A percentile compares a stretch with the other conserved stretches of the same genome.
phyloP scores from a whole-genome alignment of 2,888 invertebrate genomes.

The Archaeoteleia sp. region DNA sequence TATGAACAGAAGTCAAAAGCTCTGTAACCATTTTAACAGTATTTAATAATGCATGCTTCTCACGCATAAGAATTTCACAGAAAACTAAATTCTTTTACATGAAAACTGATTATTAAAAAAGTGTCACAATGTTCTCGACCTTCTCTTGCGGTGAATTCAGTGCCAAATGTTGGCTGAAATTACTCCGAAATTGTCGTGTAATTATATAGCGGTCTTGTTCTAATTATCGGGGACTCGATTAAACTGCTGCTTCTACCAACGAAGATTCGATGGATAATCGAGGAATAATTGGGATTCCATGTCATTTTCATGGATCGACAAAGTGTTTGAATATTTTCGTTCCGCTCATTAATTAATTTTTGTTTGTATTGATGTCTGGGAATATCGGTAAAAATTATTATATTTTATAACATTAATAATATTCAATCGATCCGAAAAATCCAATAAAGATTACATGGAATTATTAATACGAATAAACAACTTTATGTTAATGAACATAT shows the following conservation, averaged over 20 bases:
- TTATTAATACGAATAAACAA: too few species aligned
- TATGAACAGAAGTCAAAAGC: too few species aligned
- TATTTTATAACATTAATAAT: too few species aligned
- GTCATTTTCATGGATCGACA: slow-evolving; percentile 42
- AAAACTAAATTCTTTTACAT: too few species aligned
- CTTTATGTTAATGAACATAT: too few species aligned
- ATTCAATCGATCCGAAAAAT: too few species aligned
- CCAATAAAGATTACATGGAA: too few species aligned
- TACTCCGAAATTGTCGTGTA: not conserved
- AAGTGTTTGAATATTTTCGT: slow-evolving; percentile 41
- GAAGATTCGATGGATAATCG: slow-evolving; percentile 34
- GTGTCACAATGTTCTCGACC: too few species aligned
- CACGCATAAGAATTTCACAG: not conserved
- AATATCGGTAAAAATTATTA: too few species aligned
- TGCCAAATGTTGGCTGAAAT: slow-evolving; percentile 10
- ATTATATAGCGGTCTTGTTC: slow-evolving; percentile 35
- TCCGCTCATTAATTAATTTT: slow-evolving; percentile 29
- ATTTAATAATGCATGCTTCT: too few species aligned
- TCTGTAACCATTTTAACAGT: too few species aligned
- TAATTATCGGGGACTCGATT: slow-evolving; percentile 41
- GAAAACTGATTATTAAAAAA: too few species aligned
- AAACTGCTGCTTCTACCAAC: slow-evolving; percentile 17
- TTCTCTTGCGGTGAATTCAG: slow-evolving; percentile 15
- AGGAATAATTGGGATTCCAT: slow-evolving; percentile 40
- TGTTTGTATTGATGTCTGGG: not conserved